Evolutionary conservation across 2,888 invertebrate species (phyloP), one percentile per base, ranked within the genome.

Genomic region (Orgyia antiqua): DNA sequence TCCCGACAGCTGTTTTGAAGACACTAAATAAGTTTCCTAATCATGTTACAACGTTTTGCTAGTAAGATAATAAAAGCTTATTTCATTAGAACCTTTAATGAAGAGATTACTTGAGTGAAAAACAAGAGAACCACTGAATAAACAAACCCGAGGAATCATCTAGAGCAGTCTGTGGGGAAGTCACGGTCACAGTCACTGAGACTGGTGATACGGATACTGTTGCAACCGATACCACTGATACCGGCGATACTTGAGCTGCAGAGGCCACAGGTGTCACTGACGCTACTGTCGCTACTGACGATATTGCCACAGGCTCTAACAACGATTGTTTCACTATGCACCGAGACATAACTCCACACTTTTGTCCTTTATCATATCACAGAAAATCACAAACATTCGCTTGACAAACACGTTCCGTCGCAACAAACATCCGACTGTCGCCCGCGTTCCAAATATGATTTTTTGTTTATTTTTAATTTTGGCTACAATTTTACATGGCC

Each of bases 381-480:
- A 58, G 58, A 58, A 51, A 52, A 37, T 28, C 45, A 43, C 45
- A 45, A 51, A 58, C 54, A 64, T 62, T 60, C 64, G 52, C 56
- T 60, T 66, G 66, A 75, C 76, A 70, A 57, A 61, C 69, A 46
- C 58, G 51, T 55, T 54, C 54, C 59, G 51, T 64, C 66, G 65
- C 63, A 65, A 70, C 73, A 77, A 84, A 84, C 82, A 83, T 74
- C 50, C 64, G 83, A 84, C 84, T 83, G 80, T 73, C 80, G 79
- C 43, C n/a, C 58, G 45, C 60, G 78, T 79, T 84, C 82, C 73
- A 80, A 86, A 77, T 75, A 68, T 75, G 84, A 78, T 57, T 73
- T 70, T 80, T 78, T 79, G 71, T 83, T 84, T 83, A 83, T 84
- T 83, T 86, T 86, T 84, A 83, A 75, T 68, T 79, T 82, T 83